Conservation (phyloP, 2,797 vertebrate species). For the Anolis apletophallus region DNA sequence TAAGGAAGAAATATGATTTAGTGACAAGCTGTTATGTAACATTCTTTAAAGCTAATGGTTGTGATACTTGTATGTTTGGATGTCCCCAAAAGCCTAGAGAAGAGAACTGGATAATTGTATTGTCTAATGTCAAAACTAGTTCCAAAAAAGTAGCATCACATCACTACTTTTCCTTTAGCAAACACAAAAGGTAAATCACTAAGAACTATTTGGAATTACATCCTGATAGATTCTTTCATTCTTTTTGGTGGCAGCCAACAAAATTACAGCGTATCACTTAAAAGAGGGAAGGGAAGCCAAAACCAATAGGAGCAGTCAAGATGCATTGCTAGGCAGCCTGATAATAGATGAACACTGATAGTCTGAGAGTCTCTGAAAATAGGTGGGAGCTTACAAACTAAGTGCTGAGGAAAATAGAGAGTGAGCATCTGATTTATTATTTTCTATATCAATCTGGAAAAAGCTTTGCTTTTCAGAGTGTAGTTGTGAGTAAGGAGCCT, state of each 20-base stretch:
- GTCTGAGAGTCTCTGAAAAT: constrained; percentile 9
- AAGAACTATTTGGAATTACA: constrained; percentile 32
- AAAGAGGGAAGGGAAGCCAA: constrained; percentile 45
- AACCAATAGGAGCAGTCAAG: constrained; percentile 28
- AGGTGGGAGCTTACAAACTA: constrained; percentile 43
- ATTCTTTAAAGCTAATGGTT: constrained; percentile 62
- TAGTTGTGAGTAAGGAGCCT: neutral
- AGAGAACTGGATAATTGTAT: neutral
- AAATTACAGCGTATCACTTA: constrained; percentile 30
- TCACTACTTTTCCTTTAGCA: constrained; percentile 45
- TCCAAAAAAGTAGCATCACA: neutral
- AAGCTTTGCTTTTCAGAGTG: neutral
- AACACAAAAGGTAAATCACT: constrained; percentile 44
- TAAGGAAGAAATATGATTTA: constrained; percentile 50
- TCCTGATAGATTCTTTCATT: constrained; percentile 43
- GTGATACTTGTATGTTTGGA: neutral
- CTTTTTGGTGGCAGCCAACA: constrained; percentile 19
- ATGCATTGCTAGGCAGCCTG: constrained; percentile 1
- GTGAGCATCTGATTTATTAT: constrained; percentile 35
- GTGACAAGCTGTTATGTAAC: constrained; percentile 68
- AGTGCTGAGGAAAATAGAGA: constrained; percentile 50
- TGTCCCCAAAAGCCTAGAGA: neutral
- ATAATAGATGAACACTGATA: constrained; percentile 8
- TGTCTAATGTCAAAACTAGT: neutral
- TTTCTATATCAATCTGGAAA: neutral